phyloP scores from a whole-genome alignment of 2,113 vertebrate genomes.

The Ammodytes marinus region DNA sequence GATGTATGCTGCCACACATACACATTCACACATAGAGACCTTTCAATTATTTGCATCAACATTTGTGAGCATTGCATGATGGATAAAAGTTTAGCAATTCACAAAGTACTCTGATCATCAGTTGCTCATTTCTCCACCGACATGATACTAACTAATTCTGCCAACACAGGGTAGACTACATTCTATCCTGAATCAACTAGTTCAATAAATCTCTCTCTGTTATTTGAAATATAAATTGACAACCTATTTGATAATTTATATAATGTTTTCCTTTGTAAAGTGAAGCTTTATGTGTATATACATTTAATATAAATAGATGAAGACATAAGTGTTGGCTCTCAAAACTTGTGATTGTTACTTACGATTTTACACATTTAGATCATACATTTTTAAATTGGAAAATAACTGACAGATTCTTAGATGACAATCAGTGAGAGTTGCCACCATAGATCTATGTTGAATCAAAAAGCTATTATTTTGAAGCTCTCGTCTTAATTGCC shows the following conservation, averaged over 20 bases:
- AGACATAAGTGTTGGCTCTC: too few species aligned
- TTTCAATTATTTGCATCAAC: slow-evolving; percentile 28
- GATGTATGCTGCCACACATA: not conserved
- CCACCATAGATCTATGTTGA: not conserved
- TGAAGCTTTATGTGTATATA: not conserved
- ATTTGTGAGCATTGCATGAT: not conserved
- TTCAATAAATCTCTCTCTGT: too few species aligned
- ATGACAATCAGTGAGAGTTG: not conserved
- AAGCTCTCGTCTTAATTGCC: not conserved
- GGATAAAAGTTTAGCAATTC: slow-evolving; percentile 2
- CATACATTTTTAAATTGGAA: not conserved
- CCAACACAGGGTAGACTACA: not conserved
- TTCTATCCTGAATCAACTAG: not conserved
- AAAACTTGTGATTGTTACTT: not conserved
- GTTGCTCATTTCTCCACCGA: not conserved
- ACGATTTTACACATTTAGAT: not conserved
- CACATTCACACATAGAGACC: not conserved
- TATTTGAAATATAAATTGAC: not conserved
- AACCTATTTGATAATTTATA: not conserved
- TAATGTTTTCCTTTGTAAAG: not conserved
- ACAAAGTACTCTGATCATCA: not conserved
- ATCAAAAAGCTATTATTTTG: not conserved
- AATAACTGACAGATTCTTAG: not conserved
- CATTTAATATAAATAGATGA: not conserved
- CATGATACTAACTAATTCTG: not conserved